Conservation (phyloP, 2,113 vertebrate genomes). For the Conger conger region DNA sequence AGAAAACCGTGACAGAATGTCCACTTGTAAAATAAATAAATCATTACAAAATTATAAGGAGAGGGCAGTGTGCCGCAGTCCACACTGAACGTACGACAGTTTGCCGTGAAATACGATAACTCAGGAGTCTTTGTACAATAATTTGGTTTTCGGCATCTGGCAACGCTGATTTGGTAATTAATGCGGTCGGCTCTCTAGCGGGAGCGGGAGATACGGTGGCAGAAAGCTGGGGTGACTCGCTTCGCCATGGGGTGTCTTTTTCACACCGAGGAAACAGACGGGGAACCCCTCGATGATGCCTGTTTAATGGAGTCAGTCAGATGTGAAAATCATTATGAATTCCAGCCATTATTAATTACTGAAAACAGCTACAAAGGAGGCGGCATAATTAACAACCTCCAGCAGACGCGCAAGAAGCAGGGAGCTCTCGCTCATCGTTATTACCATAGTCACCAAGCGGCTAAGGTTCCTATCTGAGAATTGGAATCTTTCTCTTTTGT, state of each 20-base stretch:
- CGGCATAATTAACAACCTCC: not conserved
- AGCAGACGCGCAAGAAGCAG: not conserved
- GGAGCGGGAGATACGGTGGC: not conserved
- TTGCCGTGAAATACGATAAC: too few relatives aligned
- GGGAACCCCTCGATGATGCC: not conserved
- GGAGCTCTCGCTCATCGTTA: slow-evolving; percentile 30
- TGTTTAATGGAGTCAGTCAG: slow-evolving; percentile 55
- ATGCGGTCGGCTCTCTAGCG: not conserved
- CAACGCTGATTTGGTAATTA: slow-evolving; percentile 8
- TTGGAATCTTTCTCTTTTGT: not conserved
- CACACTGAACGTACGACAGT: too few relatives aligned
- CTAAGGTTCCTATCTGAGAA: not conserved
- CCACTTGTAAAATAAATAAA: too few relatives aligned
- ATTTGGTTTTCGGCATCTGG: too few relatives aligned
- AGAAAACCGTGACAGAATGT: too few relatives aligned
- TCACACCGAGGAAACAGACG: slow-evolving; percentile 21
- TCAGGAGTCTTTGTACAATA: too few relatives aligned
- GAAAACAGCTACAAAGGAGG: slow-evolving; percentile 31
- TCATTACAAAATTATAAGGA: too few relatives aligned
- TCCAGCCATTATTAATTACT: slow-evolving; percentile 55
- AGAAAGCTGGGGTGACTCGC: not conserved
- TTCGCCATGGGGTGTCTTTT: not conserved
- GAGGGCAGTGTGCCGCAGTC: too few relatives aligned
- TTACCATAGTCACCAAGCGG: not conserved
- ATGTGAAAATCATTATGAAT: slow-evolving; percentile 57